These are phyloP conservation scores for Flexamia atlantica DNA, from an alignment of 2,888 invertebrate genomes.

Conservation along the genomic window DNA sequence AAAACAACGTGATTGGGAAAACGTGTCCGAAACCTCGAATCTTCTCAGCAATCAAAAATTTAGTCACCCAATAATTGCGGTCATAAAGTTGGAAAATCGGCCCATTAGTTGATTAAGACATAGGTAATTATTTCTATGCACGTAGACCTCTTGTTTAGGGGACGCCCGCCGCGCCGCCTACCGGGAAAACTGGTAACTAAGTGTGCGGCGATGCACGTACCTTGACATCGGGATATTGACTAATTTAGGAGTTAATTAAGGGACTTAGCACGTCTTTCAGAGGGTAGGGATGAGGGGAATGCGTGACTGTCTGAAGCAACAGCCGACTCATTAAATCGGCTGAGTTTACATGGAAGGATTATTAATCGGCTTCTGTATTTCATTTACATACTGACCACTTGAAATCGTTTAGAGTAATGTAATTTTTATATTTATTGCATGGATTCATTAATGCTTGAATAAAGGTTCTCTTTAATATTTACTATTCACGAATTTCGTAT, in stretches of 20 bases:
- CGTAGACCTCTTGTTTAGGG: conserved; percentile 15
- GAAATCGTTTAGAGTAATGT: too few relatives aligned
- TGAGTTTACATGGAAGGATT: too few relatives aligned
- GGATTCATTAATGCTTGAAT: too few relatives aligned
- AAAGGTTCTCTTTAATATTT: too few relatives aligned
- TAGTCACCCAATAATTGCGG: not conserved
- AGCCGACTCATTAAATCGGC: too few relatives aligned
- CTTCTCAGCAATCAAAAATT: not conserved
- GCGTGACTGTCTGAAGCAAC: not conserved
- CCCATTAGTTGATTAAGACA: conserved; percentile 40
- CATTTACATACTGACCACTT: too few relatives aligned
- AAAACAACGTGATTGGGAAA: not conserved
- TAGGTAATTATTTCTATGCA: conserved; percentile 25
- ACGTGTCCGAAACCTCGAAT: not conserved
- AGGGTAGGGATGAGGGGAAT: not conserved
- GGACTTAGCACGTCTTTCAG: not conserved
- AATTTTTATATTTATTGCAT: too few relatives aligned
- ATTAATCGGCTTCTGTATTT: too few relatives aligned
- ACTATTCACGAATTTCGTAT: too few relatives aligned
- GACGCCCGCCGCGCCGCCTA: not conserved
- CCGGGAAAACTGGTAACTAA: not conserved
- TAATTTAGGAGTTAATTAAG: conserved; percentile 3
- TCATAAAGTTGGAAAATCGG: not conserved
- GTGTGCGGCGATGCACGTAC: conserved; percentile 2
- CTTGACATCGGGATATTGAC: conserved; percentile 2